A percentile compares a stretch with the other conserved stretches of the same genome.
phyloP scores from a whole-genome alignment of 2,888 invertebrate genomes.

The Ferdinandea cuprea region DNA sequence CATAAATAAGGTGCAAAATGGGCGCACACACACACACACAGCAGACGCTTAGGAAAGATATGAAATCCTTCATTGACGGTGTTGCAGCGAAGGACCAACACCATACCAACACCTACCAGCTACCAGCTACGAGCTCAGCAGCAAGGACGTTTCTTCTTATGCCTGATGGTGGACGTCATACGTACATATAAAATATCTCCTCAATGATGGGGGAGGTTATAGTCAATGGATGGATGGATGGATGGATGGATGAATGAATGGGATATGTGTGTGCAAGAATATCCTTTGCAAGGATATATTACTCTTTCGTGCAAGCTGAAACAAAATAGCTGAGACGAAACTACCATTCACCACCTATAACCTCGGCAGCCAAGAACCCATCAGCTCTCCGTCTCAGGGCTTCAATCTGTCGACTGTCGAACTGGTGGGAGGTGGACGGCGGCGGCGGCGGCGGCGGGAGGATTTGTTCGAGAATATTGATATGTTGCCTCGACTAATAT shows the following conservation, averaged over 20 bases:
- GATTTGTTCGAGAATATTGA: slow-evolving; percentile 50
- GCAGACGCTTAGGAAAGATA: slow-evolving; percentile 60
- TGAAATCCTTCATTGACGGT: slow-evolving; percentile 72
- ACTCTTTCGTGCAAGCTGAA: slow-evolving; percentile 29
- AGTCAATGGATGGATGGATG: slow-evolving; percentile 48
- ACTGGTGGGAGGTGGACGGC: slow-evolving; percentile 4
- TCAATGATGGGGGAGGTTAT: slow-evolving; percentile 41
- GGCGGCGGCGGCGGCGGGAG: too few species aligned
- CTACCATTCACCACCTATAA: slow-evolving; percentile 48
- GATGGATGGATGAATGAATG: slow-evolving; percentile 51
- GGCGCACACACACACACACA: slow-evolving; percentile 29
- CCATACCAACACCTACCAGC: neutral
- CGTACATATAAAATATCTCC: slow-evolving; percentile 65
- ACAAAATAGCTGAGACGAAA: slow-evolving; percentile 48
- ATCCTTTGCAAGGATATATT: slow-evolving; percentile 61
- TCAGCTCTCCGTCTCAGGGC: slow-evolving; percentile 34
- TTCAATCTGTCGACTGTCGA: slow-evolving; percentile 68
- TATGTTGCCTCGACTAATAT: slow-evolving; percentile 71
- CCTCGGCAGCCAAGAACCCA: slow-evolving; percentile 39
- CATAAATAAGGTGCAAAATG: slow-evolving; percentile 77
- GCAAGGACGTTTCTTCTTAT: slow-evolving; percentile 54
- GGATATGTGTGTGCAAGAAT: slow-evolving; percentile 62
- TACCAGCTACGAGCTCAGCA: neutral
- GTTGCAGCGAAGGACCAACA: slow-evolving; percentile 48
- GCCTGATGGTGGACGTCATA: slow-evolving; percentile 66